These are phyloP conservation scores for Conger conger DNA, from an alignment of 2,113 vertebrate species.

Conservation along the genomic window DNA sequence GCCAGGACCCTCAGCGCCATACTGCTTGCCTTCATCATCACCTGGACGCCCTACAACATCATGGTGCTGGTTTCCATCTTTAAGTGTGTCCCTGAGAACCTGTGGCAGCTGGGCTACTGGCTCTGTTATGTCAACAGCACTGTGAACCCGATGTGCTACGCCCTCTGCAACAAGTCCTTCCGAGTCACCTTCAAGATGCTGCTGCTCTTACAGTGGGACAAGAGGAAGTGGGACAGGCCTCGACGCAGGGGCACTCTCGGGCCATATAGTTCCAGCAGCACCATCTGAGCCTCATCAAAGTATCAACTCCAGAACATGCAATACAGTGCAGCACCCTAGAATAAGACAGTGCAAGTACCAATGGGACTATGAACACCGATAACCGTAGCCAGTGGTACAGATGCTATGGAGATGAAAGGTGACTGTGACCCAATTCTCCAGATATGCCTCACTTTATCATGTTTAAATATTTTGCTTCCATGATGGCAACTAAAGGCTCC, in stretches of 20 bases:
- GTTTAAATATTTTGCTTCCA: not conserved
- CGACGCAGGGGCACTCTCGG: constrained; percentile 48
- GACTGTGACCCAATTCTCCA: not conserved
- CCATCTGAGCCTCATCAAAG: constrained; percentile 27
- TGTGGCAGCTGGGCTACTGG: constrained; percentile 81
- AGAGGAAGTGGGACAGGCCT: constrained; percentile 59
- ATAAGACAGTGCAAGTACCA: not conserved
- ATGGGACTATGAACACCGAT: not conserved
- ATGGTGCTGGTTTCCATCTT: constrained; percentile 79
- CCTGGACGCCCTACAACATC: constrained; percentile 80
- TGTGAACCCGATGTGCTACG: constrained; percentile 78
- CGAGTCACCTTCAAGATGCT: constrained; percentile 74
- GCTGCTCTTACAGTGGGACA: constrained; percentile 67
- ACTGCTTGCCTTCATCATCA: constrained; percentile 76
- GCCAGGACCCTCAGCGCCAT: constrained; percentile 76
- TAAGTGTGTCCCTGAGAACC: constrained; percentile 65
- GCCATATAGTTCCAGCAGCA: constrained; percentile 36
- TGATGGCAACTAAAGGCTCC: not conserved
- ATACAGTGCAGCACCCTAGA: not conserved
- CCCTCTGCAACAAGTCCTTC: constrained; percentile 78
- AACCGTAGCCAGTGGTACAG: not conserved
- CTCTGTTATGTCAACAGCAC: constrained; percentile 81
- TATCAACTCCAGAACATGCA: not conserved
- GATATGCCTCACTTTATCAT: not conserved
- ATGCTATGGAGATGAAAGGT: not conserved